Conservation (phyloP, 1,140 invertebrate genomes). For the Papilio xuthus region DNA sequence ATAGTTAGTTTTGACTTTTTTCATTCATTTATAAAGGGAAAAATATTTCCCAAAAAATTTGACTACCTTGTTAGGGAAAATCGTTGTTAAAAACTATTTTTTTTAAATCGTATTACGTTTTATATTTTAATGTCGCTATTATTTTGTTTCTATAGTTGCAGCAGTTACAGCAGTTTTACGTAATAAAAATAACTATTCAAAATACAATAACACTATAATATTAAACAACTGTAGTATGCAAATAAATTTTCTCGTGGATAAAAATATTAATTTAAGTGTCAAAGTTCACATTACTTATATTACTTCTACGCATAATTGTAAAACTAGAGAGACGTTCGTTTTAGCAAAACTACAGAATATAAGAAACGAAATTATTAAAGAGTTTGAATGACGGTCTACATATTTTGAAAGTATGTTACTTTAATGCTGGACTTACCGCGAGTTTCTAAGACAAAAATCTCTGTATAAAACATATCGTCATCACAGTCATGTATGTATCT, state of each 20-base stretch:
- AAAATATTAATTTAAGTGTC: background rate
- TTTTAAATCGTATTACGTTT: background rate
- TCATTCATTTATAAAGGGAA: background rate
- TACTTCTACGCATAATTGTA: no score
- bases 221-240: background rate
- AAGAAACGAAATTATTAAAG: background rate
- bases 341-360: background rate
- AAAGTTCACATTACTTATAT: background rate
- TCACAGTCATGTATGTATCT: no score
- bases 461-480: no score
- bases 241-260: background rate
- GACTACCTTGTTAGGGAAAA: no score
- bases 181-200: background rate
- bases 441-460: no score
- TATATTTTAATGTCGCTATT: background rate
- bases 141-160: background rate
- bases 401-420: background rate
- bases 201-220: background rate
- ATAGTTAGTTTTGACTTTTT: background rate
- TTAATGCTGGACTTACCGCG: no score
- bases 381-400: background rate
- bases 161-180: background rate
- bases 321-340: no score
- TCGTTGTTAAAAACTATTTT: no score
- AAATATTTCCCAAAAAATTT: background rate